phyloP scores from a whole-genome alignment of 2,797 vertebrate species.

The Hyperoplus immaculatus region DNA sequence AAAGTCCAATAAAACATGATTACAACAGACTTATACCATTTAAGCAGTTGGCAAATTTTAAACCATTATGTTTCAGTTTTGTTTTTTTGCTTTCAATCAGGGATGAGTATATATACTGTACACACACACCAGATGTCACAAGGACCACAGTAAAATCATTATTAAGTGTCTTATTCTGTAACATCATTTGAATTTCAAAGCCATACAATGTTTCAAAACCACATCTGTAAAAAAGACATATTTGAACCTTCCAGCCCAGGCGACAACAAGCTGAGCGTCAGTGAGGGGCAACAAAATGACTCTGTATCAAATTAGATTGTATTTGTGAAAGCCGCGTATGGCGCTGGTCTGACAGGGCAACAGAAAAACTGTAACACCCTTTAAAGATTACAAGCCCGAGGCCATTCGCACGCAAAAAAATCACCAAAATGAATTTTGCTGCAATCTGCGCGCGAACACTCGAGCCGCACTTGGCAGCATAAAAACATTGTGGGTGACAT shows the following conservation, averaged over 20 bases:
- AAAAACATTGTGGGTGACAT: constrained; percentile 25
- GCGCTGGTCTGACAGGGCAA: constrained; percentile 27
- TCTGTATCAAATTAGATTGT: constrained; percentile 32
- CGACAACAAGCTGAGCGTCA: constrained; percentile 17
- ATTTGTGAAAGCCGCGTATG: constrained; percentile 15
- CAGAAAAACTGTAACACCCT: constrained; percentile 31
- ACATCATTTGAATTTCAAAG: constrained; percentile 39
- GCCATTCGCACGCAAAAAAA: constrained; percentile 1
- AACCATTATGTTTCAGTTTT: constrained; percentile 52
- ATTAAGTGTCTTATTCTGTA: constrained; percentile 47
- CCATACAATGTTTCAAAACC: constrained; percentile 47
- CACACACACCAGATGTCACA: constrained; percentile 52
- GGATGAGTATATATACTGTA: constrained; percentile 60
- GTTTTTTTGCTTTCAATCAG: constrained; percentile 57
- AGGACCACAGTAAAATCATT: constrained; percentile 30
- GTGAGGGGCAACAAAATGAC: neutral
- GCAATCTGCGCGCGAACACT: constrained; percentile 25
- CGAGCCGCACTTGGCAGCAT: constrained; percentile 34
- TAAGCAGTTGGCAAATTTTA: constrained; percentile 44
- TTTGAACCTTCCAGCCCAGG: constrained; percentile 12
- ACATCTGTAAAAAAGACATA: constrained; percentile 41
- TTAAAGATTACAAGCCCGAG: constrained; percentile 37
- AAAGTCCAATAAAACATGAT: constrained; percentile 60
- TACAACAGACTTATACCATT: constrained; percentile 68
- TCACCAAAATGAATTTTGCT: constrained; percentile 30